A percentile compares a stretch with the other conserved stretches of the same genome.
Evolutionary conservation across 2,888 invertebrate species (phyloP).

Genomic region (Vandiemenella viatica): DNA sequence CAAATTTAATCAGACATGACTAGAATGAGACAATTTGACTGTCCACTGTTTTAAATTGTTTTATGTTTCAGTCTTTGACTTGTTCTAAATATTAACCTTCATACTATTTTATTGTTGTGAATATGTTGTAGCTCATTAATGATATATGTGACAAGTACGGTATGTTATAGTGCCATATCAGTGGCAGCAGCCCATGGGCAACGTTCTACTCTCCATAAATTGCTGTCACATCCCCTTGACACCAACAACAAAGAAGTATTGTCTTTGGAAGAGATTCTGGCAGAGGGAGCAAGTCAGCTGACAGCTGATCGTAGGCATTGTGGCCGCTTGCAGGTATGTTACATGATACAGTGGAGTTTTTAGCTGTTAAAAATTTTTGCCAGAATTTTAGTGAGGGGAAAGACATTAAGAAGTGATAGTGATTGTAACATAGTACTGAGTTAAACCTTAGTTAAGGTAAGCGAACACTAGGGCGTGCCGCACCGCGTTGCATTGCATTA

Average conservation of each 20-base stretch:
- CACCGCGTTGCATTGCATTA: no score
- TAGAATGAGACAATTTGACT: no score
- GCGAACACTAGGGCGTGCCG: no score
- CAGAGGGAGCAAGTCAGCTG: slow-evolving; percentile 47
- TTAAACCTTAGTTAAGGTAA: no score
- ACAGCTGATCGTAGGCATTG: slow-evolving; percentile 21
- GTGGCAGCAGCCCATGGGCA: slow-evolving; percentile 84
- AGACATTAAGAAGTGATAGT: not conserved
- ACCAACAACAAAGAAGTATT: slow-evolving; percentile 57
- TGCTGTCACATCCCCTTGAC: slow-evolving; percentile 55
- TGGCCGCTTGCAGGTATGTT: slow-evolving; percentile 18
- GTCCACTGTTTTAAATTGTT: no score
- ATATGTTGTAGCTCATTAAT: no score
- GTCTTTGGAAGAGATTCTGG: slow-evolving; percentile 77
- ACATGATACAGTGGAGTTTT: not conserved
- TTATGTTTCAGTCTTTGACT: no score
- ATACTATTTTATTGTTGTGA: no score
- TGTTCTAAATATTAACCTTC: no score
- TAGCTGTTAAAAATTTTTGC: not conserved
- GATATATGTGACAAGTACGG: no score
- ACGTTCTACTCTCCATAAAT: slow-evolving; percentile 57
- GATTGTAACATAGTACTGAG: no score
- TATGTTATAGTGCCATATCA: slow-evolving; percentile 65
- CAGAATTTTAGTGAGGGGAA: not conserved
- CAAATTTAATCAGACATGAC: no score